These are phyloP conservation scores for Philopotamus ludificatus DNA, from an alignment of 1,140 invertebrate species.

Conservation along the genomic window DNA sequence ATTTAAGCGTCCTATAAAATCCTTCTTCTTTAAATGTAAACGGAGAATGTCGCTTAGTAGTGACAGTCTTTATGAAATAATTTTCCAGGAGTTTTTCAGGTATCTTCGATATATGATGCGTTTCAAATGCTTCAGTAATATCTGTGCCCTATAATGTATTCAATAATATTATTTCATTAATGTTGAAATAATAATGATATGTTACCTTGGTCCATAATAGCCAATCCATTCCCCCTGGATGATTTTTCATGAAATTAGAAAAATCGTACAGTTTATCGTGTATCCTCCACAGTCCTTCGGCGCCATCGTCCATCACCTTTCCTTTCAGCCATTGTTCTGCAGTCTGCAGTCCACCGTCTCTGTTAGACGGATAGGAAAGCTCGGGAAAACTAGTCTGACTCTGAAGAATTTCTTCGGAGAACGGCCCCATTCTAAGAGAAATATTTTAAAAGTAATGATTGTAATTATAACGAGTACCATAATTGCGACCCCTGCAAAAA, in stretches of 20 bases:
- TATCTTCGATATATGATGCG: slow-evolving; percentile 59
- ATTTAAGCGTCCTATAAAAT: slow-evolving; percentile 68
- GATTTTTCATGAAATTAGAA: slow-evolving; percentile 62
- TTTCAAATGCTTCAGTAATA: slow-evolving; percentile 75
- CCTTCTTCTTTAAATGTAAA: slow-evolving; percentile 69
- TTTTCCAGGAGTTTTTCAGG: slow-evolving; percentile 60
- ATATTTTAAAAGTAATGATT: too few relatives aligned
- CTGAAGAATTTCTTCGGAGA: too few relatives aligned
- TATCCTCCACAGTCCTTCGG: slow-evolving; percentile 77
- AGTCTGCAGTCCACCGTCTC: slow-evolving; percentile 52
- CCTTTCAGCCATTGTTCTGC: slow-evolving; percentile 62
- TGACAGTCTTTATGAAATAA: slow-evolving; percentile 61
- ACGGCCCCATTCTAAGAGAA: too few relatives aligned
- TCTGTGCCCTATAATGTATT: slow-evolving; percentile 61
- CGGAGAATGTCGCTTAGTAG: slow-evolving; percentile 59
- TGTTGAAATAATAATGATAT: not conserved
- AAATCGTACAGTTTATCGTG: slow-evolving; percentile 76
- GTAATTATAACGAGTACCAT: too few relatives aligned
- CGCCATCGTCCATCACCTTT: slow-evolving; percentile 68
- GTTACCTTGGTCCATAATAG: slow-evolving; percentile 64
- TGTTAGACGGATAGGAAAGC: slow-evolving; percentile 55
- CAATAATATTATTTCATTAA: not conserved
- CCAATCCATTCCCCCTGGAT: slow-evolving; percentile 82
- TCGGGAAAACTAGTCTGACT: slow-evolving; percentile 49
- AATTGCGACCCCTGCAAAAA: too few relatives aligned